These are phyloP conservation scores for Tragelaphus imberbis DNA, from an alignment of 2,113 vertebrate species.

Conservation along the genomic window DNA sequence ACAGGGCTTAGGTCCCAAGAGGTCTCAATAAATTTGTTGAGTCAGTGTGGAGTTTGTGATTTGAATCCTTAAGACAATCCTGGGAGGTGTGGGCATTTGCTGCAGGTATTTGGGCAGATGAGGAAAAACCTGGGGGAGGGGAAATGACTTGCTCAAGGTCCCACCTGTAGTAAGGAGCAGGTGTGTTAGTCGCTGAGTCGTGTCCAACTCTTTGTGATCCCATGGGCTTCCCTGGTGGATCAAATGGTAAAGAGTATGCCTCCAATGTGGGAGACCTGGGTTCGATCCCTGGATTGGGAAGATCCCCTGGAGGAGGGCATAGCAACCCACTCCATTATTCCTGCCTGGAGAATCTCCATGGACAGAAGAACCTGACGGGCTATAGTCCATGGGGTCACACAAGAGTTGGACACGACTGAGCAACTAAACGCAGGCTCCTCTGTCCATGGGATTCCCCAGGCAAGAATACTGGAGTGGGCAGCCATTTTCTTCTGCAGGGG, in stretches of 20 bases:
- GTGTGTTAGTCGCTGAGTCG: background rate
- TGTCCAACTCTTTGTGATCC: background rate
- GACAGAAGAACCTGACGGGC: background rate
- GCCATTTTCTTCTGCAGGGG: background rate
- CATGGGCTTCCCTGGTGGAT: background rate
- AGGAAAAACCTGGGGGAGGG: background rate
- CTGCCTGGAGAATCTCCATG: background rate
- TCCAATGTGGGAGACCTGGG: background rate
- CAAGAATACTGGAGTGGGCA: background rate
- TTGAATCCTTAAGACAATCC: background rate
- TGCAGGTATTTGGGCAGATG: background rate
- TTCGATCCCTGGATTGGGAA: background rate
- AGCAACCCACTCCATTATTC: background rate
- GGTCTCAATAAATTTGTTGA: constrained; percentile 55
- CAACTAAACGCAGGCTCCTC: background rate
- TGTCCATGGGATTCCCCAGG: background rate
- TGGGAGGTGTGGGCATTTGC: background rate
- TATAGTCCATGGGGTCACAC: background rate
- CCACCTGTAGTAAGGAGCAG: background rate
- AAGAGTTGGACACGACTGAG: background rate
- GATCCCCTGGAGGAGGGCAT: background rate
- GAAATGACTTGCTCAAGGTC: background rate
- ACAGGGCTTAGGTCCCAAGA: background rate
- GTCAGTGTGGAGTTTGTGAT: background rate
- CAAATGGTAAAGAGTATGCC: background rate